phyloP scores from a whole-genome alignment of 2,113 vertebrate species.

The Etheostoma cragini region DNA sequence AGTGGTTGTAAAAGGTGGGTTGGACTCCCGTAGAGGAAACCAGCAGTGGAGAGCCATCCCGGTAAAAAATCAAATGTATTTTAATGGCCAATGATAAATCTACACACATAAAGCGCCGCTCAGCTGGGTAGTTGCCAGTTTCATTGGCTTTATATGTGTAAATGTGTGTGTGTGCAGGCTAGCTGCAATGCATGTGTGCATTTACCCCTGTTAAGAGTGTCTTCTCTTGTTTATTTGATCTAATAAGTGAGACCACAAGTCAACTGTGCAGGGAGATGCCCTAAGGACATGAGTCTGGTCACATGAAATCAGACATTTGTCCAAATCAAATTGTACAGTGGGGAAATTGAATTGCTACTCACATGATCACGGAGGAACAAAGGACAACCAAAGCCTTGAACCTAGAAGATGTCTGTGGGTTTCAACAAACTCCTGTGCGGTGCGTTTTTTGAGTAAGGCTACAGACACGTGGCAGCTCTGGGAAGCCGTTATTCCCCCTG shows the following conservation, averaged over 20 bases:
- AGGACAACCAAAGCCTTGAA: conserved; percentile 35
- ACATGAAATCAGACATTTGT: conserved; percentile 74
- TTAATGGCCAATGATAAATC: conserved; percentile 82
- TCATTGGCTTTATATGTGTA: conserved; percentile 36
- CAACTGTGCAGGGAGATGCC: conserved; percentile 55
- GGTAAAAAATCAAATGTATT: conserved; percentile 81
- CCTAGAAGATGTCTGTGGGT: no score
- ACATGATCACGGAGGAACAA: conserved; percentile 54
- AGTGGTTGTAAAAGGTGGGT: conserved; percentile 65
- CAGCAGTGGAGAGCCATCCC: conserved; percentile 49
- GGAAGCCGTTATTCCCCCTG: no score
- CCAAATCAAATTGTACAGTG: conserved; percentile 73
- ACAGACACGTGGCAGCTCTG: no score
- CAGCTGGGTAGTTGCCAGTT: conserved; percentile 46
- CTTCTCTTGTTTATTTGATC: conserved; percentile 33
- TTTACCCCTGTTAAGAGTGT: conserved; percentile 15
- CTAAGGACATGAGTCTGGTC: conserved; percentile 51
- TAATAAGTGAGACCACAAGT: conserved; percentile 61
- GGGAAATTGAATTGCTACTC: conserved; percentile 67
- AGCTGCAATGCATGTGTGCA: neutral
- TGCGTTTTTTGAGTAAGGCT: no score
- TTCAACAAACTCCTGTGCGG: no score
- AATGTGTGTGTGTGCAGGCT: neutral
- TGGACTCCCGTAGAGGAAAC: conserved; percentile 59
- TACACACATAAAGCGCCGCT: conserved; percentile 58